Evolutionary conservation across 1,140 invertebrate genomes (phyloP), one percentile per base, ranked within the genome.

Genomic region (Globodera rostochiensis): DNA sequence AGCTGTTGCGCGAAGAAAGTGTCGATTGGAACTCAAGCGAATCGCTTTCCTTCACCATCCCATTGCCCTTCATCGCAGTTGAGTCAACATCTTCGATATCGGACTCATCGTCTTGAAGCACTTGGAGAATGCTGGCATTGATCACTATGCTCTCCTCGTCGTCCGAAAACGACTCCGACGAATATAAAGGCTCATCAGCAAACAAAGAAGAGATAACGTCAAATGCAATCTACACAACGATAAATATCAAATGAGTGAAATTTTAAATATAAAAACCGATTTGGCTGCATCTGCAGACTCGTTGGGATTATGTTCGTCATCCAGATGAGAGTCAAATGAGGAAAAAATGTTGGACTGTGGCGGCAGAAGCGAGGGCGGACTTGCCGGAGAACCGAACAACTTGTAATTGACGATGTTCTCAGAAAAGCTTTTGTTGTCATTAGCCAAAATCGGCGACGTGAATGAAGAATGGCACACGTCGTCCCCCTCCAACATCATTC

Each of bases 401-500:
- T 66, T 69, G 50, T 77, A 46, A 25, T 25, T 19, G 76, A 25
- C 6, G 15, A 15, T 66, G 75, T 77, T 25, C 49, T 71, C 36
- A 45, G 13, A 7, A 19, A 8, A 36, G 70, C 19, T 50, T 19
- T 71, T n/a, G 70, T 80, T 76, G 53, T 57, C 36, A 81, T 45
- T 47, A 15, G 15, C 46, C 36, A 36, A 36, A 36, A 36, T 36
- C 46, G 47, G 70, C 49, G 74, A 46, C 67, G 4, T 25, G 21
- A 66, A 49, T n/a, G 53, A 21, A 66, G 36, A 47, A 70, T 46
- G 36, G 57, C 60, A 57, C 47, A 60, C 64, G 11, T 82, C 77
- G 13, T 82, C 81, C 0, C 70, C 81, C 50, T 82, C 81, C 67
- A 83, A 71, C 77, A 82, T 82, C 81, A 82, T 82, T 74, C 50